Conservation (phyloP, 2,888 invertebrate species). For the Diogma glabrata region DNA sequence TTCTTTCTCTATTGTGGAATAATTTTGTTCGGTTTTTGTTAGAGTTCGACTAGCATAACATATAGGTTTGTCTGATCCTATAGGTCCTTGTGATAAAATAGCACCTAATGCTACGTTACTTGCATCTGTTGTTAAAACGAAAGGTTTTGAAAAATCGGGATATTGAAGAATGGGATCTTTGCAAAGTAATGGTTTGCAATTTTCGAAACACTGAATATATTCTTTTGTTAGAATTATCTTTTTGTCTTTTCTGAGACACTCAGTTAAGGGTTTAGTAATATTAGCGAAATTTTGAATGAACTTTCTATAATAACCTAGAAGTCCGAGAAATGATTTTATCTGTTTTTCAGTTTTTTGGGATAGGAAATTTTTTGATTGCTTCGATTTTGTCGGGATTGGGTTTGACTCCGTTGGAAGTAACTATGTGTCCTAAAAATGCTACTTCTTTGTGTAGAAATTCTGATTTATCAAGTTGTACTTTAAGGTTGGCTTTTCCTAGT, state of each 20-base stretch:
- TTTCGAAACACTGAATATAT: constrained; percentile 1
- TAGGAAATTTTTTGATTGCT: constrained; percentile 20
- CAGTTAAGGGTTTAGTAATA: constrained; percentile 12
- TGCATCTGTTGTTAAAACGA: constrained; percentile 25
- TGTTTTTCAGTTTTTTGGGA: constrained; percentile 21
- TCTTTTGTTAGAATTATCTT: neutral
- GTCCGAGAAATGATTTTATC: constrained; percentile 21
- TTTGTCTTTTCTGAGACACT: neutral
- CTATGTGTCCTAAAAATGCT: neutral
- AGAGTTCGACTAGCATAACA: constrained; percentile 23
- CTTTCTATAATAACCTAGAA: no score
- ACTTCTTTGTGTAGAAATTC: neutral
- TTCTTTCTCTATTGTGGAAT: constrained; percentile 27
- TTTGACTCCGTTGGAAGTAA: constrained; percentile 23
- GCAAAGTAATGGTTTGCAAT: constrained; percentile 9
- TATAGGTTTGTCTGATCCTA: constrained; percentile 19
- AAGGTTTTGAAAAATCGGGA: constrained; percentile 25
- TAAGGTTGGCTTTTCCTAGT: neutral
- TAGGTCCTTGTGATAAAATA: constrained; percentile 21
- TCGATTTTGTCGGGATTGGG: constrained; percentile 24
- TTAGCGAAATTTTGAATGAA: constrained; percentile 12
- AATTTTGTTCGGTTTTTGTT: constrained; percentile 20
- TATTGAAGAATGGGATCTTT: constrained; percentile 26
- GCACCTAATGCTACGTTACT: constrained; percentile 21
- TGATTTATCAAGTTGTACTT: neutral